Percentiles rank a stretch among this genome's conserved stretches.
Evolutionary conservation across 2,113 vertebrate genomes (phyloP).

Genomic region (Aptenodytes patagonicus): DNA sequence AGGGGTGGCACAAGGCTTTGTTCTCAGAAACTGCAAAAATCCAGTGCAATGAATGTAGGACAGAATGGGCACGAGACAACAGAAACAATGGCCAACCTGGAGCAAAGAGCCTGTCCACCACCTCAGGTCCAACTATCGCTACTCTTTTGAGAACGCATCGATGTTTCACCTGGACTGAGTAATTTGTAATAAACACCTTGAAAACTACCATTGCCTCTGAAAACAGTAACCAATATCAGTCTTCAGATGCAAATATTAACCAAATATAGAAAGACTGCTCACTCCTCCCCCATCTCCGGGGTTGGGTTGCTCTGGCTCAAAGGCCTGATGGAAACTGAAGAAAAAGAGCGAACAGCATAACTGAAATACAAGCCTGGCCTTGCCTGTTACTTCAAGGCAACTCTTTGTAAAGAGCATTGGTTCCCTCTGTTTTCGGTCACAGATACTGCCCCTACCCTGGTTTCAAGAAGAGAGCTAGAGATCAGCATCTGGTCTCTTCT

Average conservation of each 20-base stretch:
- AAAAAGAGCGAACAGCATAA: background rate
- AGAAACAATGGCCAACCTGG: background rate
- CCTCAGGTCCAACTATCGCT: background rate
- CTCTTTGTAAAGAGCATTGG: background rate
- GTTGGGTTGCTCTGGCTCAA: background rate
- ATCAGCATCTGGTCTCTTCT: background rate
- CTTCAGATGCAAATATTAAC: background rate
- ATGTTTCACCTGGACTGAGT: background rate
- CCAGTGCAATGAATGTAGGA: background rate
- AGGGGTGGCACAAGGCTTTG: conserved; percentile 95
- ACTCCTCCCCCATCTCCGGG: background rate
- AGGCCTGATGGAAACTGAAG: background rate
- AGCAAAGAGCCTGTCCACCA: background rate
- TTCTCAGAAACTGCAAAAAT: conserved; percentile 92
- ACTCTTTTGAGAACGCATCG: accelerated
- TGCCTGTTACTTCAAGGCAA: background rate
- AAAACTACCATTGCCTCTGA: background rate
- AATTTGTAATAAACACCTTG: background rate
- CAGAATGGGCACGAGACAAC: background rate
- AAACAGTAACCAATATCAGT: background rate
- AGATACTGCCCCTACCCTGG: too few relatives aligned
- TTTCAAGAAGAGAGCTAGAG: background rate
- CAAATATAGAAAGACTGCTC: background rate
- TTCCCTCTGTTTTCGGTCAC: background rate
- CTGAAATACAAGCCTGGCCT: background rate